Evolutionary conservation across 2,797 vertebrate species (phyloP).

Genomic region (Mormyrus proboscirostris): DNA sequence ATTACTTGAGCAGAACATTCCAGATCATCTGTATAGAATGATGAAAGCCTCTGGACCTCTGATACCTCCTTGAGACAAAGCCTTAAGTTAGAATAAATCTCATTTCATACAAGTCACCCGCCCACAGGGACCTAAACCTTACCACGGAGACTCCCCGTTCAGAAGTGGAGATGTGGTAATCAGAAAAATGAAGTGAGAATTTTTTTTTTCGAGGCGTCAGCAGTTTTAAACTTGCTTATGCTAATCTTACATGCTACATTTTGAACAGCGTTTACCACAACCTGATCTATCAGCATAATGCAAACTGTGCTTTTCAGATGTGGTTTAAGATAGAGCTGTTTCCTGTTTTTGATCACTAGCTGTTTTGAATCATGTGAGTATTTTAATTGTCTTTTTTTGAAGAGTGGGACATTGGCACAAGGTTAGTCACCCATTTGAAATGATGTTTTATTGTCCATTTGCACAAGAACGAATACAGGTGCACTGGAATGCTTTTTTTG

Average conservation of each 20-base stretch:
- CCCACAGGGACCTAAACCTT: not conserved
- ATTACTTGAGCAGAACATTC: not conserved
- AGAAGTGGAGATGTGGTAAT: not conserved
- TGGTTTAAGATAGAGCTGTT: not conserved
- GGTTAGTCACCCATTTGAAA: not conserved
- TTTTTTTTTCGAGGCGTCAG: not conserved
- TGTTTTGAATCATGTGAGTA: not conserved
- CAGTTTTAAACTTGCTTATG: conserved; percentile 8
- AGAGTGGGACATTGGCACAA: not conserved
- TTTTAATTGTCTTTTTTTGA: not conserved
- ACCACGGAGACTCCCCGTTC: not conserved
- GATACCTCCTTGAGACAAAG: not conserved
- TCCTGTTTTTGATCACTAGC: not conserved
- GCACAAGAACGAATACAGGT: not conserved
- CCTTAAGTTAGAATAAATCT: not conserved
- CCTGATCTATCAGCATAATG: not conserved
- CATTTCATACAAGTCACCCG: not conserved
- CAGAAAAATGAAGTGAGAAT: not conserved
- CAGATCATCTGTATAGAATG: not conserved
- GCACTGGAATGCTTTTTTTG: not conserved
- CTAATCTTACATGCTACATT: not conserved
- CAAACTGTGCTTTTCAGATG: not conserved
- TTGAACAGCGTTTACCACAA: not conserved
- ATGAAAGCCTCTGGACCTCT: not conserved
- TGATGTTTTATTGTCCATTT: not conserved